phyloP scores from a whole-genome alignment of 2,113 vertebrate genomes.

The Diadophis punctatus region DNA sequence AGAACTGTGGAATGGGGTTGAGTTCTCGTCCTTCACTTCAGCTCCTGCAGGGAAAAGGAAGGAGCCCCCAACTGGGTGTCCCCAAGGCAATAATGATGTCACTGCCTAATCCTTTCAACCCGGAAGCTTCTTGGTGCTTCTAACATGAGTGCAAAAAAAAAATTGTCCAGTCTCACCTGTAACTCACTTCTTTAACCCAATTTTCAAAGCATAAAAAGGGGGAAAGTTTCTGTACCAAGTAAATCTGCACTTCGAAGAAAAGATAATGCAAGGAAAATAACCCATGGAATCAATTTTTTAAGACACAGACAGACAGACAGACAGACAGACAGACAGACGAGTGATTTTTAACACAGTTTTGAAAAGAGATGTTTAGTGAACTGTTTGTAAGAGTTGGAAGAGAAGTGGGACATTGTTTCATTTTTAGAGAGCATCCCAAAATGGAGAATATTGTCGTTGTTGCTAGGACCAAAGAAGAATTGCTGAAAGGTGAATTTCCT shows the following conservation, averaged over 20 bases:
- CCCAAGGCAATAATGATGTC: not conserved
- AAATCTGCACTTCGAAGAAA: not conserved
- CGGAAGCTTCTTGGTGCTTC: not conserved
- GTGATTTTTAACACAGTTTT: not conserved
- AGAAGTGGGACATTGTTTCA: not conserved
- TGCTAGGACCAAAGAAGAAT: not conserved
- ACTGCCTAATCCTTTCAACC: not conserved
- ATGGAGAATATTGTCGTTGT: not conserved
- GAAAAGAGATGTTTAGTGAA: not conserved
- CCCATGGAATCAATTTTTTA: not conserved
- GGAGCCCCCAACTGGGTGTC: not conserved
- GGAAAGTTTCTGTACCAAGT: not conserved
- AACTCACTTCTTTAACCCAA: not conserved
- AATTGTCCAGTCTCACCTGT: not conserved
- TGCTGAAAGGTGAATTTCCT: not conserved
- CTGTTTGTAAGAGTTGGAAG: not conserved
- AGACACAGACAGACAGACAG: not conserved
- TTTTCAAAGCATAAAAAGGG: not conserved
- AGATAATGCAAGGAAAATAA: not conserved
- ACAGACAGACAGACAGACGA: not conserved
- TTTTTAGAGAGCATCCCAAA: not conserved
- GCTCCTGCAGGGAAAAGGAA: not conserved
- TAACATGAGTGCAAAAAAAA: not conserved
- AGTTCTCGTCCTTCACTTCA: not conserved
- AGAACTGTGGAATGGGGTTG: not conserved